phyloP scores from a whole-genome alignment of 2,113 vertebrate genomes.

The Chamaea fasciata region DNA sequence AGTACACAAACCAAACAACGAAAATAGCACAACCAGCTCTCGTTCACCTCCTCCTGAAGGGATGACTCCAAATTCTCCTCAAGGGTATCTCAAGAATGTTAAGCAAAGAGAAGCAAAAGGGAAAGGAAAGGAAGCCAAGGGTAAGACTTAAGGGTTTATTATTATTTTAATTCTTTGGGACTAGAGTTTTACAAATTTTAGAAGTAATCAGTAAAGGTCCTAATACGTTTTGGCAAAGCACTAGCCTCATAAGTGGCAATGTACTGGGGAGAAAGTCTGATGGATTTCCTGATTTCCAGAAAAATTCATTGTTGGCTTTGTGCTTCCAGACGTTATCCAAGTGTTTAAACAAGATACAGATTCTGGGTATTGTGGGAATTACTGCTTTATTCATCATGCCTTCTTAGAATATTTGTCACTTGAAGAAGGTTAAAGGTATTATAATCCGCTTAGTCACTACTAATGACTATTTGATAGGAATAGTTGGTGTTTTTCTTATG shows the following conservation, averaged over 20 bases:
- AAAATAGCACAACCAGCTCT: conserved; percentile 65
- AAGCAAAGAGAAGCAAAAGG: conserved; percentile 85
- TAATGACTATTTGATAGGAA: not conserved
- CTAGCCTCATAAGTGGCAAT: fast-evolving
- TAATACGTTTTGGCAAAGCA: not conserved
- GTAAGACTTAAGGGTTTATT: conserved; percentile 55
- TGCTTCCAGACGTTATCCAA: not conserved
- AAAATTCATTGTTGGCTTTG: not conserved
- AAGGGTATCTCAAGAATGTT: conserved; percentile 70
- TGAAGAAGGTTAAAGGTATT: not conserved
- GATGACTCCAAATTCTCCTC: conserved; percentile 69
- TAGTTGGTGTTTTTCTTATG: not conserved
- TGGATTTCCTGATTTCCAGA: not conserved
- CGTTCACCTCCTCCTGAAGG: conserved; percentile 70
- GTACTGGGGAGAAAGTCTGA: not conserved
- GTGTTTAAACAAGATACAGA: not conserved
- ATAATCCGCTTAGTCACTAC: not conserved
- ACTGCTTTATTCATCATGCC: not conserved
- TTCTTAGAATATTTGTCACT: not conserved
- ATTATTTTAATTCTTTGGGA: not conserved
- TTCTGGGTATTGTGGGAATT: not conserved
- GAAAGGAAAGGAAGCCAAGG: conserved; percentile 81
- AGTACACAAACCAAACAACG: conserved; percentile 68
- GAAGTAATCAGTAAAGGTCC: not conserved
- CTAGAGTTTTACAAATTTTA: not conserved